phyloP scores from a whole-genome alignment of 2,113 vertebrate genomes.

The Tachycineta bicolor region DNA sequence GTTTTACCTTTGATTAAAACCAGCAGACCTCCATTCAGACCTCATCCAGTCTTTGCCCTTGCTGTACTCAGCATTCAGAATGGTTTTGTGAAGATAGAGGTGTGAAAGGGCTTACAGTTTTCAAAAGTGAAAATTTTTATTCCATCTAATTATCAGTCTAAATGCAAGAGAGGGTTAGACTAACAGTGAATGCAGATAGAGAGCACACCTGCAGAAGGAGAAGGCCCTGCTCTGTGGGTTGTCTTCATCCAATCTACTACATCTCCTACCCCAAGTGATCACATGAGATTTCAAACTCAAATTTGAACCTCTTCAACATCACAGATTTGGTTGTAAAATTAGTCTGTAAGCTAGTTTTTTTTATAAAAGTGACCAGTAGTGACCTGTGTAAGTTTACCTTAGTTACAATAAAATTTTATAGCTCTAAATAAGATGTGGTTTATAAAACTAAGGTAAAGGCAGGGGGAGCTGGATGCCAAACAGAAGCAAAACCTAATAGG shows the following conservation, averaged over 20 bases:
- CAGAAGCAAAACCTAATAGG: background rate
- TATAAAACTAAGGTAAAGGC: background rate
- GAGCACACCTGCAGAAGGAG: background rate
- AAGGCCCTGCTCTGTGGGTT: background rate
- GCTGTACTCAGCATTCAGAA: background rate
- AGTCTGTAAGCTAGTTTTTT: background rate
- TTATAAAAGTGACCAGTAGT: background rate
- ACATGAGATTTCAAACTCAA: background rate
- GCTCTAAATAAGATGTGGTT: background rate
- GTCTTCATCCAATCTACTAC: background rate
- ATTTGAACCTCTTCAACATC: background rate
- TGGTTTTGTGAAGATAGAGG: background rate
- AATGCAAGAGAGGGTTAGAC: fast-evolving
- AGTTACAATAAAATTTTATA: background rate
- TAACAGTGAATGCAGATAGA: background rate
- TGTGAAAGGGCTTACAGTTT: background rate
- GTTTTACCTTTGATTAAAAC: background rate
- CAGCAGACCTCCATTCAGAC: background rate
- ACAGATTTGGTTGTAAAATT: background rate
- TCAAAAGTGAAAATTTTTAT: background rate
- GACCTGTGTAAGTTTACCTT: background rate
- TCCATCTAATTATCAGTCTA: background rate
- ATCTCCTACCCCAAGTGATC: background rate
- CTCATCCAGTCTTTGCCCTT: background rate
- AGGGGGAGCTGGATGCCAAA: background rate